Percentiles rank a stretch among this genome's conserved stretches.
Evolutionary conservation across 2,113 vertebrate genomes (phyloP).

Genomic region (Serilophus lunatus): DNA sequence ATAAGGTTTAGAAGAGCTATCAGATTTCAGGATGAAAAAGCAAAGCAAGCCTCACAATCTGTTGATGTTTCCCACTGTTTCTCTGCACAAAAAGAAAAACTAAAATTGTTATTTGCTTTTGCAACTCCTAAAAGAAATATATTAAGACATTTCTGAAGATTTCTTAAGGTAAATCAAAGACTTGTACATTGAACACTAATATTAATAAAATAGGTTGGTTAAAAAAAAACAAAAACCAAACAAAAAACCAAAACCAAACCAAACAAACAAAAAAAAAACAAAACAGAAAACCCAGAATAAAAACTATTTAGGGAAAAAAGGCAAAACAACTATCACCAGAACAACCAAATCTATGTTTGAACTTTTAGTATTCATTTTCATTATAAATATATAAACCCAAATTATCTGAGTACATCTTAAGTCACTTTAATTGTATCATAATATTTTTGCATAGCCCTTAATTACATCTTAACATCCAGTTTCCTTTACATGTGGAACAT

Average conservation of each 20-base stretch:
- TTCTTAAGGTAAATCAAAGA: background rate
- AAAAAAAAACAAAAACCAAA: background rate
- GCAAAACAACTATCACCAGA: background rate
- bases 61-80: background rate
- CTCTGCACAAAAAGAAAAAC: background rate
- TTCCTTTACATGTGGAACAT: background rate
- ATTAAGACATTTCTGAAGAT: background rate
- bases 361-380: background rate
- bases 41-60: background rate
- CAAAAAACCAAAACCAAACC: no score
- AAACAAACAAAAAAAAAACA: no score
- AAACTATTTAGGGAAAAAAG: fast-evolving
- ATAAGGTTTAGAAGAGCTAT: background rate
- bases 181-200: background rate
- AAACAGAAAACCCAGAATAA: no score
- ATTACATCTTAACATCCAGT: background rate
- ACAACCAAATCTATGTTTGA: background rate
- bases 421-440: background rate
- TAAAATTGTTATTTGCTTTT: background rate
- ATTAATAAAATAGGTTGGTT: background rate
- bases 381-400: background rate
- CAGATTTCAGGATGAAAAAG: background rate
- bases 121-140: background rate
- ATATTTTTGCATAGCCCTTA: background rate
- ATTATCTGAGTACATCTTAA: background rate